Evolutionary conservation across 2,797 vertebrate genomes (phyloP).

Genomic region (Myotis daubentonii): DNA sequence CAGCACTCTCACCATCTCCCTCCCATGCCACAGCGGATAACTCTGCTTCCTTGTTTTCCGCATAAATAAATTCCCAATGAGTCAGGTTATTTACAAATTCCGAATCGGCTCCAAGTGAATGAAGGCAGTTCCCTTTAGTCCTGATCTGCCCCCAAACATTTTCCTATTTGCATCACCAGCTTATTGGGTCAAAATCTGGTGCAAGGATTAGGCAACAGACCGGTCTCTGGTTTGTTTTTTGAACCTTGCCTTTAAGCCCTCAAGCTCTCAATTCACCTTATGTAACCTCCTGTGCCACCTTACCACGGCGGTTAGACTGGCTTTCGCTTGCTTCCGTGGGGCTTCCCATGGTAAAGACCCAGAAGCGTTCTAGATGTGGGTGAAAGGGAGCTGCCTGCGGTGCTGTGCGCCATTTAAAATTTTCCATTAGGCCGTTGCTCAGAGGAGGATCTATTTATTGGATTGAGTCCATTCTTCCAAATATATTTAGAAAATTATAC

Average conservation of each 20-base stretch:
- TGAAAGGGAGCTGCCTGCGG: background rate
- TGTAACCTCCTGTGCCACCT: background rate
- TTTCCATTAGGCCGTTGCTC: background rate
- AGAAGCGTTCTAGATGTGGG: background rate
- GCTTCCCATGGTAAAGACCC: background rate
- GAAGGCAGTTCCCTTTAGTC: background rate
- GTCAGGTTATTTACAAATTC: background rate
- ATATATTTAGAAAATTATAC: constrained; percentile 31
- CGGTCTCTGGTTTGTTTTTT: background rate
- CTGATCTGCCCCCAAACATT: background rate
- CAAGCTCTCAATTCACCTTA: background rate
- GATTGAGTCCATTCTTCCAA: constrained; percentile 40
- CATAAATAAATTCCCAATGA: background rate
- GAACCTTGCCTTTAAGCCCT: background rate
- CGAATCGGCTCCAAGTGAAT: background rate
- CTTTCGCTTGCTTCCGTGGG: background rate
- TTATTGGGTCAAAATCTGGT: background rate
- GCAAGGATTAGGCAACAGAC: background rate
- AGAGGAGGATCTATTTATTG: constrained; percentile 28
- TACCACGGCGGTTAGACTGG: background rate
- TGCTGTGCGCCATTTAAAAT: background rate
- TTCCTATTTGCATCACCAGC: constrained; percentile 25
- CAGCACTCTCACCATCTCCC: background rate
- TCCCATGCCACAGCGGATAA: background rate
- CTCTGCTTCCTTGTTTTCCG: background rate